A percentile compares a stretch with the other conserved stretches of the same genome.
Evolutionary conservation across 1,140 invertebrate genomes (phyloP).

Genomic region (Wiebesia pumilae): DNA sequence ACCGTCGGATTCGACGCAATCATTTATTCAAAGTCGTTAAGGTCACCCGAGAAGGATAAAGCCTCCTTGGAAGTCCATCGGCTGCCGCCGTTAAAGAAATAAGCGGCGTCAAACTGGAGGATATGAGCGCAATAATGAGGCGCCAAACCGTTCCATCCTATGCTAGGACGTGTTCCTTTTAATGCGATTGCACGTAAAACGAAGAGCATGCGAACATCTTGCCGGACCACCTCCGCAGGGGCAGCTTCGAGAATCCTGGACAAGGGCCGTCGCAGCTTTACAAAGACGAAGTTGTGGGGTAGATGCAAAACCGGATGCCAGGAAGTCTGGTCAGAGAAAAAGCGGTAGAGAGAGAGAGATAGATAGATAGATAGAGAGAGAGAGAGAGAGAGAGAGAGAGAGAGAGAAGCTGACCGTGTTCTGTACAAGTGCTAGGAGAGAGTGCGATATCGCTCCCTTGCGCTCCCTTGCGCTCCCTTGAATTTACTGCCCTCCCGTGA

Average conservation of each 20-base stretch:
- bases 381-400: too few species aligned
- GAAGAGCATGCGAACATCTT: neutral
- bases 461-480: conserved; percentile 52
- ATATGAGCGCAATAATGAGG: too few species aligned
- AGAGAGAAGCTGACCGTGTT: neutral
- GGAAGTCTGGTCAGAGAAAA: too few species aligned
- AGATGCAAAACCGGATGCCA: neutral
- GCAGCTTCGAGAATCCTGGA: neutral
- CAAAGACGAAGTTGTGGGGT: neutral
- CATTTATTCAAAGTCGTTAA: neutral
- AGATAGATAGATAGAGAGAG: too few species aligned
- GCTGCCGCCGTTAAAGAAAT: too few species aligned
- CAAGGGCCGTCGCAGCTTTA: neutral
- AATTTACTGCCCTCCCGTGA: conserved; percentile 56
- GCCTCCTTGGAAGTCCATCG: neutral
- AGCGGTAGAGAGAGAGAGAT: too few species aligned
- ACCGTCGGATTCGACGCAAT: too few species aligned
- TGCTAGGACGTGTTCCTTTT: neutral
- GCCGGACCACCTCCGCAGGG: neutral
- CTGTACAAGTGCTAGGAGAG: neutral
- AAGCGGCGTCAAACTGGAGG: too few species aligned
- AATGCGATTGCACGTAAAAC: conserved; percentile 40
- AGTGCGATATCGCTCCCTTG: conserved; percentile 54
- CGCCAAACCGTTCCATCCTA: too few species aligned
- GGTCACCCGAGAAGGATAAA: neutral